Conservation (phyloP, 2,888 invertebrate species). For the Himalopsyche kuldschensis region DNA sequence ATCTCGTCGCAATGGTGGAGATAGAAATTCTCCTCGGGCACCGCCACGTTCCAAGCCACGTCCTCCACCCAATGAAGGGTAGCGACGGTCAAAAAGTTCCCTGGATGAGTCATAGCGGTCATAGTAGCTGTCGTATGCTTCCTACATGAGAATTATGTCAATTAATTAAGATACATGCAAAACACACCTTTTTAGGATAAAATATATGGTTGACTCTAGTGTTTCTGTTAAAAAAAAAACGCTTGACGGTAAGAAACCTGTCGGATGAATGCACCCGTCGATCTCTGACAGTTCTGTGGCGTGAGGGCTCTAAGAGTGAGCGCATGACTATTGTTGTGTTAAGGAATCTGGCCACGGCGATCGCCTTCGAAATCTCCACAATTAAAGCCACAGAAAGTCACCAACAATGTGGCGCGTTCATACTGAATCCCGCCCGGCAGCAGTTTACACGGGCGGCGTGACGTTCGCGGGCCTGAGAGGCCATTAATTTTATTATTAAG, state of each 20-base stretch:
- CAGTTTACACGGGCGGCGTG: slow-evolving; percentile 45
- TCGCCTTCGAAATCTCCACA: neutral
- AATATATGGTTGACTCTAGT: neutral
- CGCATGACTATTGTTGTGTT: too few relatives aligned
- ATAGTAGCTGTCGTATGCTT: slow-evolving; percentile 79
- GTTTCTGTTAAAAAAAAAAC: neutral
- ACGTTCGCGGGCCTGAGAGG: slow-evolving; percentile 49
- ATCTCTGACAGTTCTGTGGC: neutral
- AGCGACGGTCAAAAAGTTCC: slow-evolving; percentile 80
- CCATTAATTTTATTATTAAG: neutral
- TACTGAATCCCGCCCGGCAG: slow-evolving; percentile 44
- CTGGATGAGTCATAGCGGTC: slow-evolving; percentile 76
- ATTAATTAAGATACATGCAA: neutral
- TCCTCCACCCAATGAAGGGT: slow-evolving; percentile 63
- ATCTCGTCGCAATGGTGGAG: slow-evolving; percentile 74
- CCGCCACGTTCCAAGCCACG: slow-evolving; percentile 58
- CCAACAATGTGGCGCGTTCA: neutral
- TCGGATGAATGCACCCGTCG: neutral
- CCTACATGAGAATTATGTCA: slow-evolving; percentile 49
- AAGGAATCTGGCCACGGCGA: neutral
- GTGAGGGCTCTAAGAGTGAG: neutral
- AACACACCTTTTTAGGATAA: neutral
- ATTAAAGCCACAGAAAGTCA: neutral
- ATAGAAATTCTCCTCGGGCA: slow-evolving; percentile 63
- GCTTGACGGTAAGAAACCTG: neutral